Percentiles rank a stretch among this genome's conserved stretches.
phyloP scores from a whole-genome alignment of 2,113 vertebrate genomes.

The Campylorhamphus procurvoides region DNA sequence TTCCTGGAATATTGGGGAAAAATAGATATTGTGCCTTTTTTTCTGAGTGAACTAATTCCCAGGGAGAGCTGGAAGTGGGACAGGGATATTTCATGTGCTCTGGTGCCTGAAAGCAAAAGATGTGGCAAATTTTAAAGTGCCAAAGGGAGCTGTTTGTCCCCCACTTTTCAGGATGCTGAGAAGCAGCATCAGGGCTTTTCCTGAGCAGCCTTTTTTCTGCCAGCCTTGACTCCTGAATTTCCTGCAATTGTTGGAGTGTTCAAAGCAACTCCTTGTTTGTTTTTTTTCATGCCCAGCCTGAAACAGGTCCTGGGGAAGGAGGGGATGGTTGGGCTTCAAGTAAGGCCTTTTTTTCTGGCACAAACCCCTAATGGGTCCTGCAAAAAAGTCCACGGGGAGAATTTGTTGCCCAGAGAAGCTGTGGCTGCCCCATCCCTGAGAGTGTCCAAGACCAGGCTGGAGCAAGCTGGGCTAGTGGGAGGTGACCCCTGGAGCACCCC shows the following conservation, averaged over 20 bases:
- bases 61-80: not conserved
- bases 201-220: not conserved
- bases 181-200: not conserved
- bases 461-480: not conserved
- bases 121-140: rapidly evolving
- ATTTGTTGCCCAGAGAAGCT: not conserved
- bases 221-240: not conserved
- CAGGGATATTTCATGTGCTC: not conserved
- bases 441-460: not conserved
- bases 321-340: not conserved
- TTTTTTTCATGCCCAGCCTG: not conserved
- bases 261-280: not conserved
- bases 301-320: not conserved
- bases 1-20: not conserved
- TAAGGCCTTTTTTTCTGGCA: not conserved
- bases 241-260: constrained; percentile 11
- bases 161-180: not conserved
- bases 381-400: not conserved
- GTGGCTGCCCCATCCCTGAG: rapidly evolving
- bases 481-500: not conserved
- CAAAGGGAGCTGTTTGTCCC: not conserved
- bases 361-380: not conserved
- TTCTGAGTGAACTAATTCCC: not conserved
- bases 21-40: not conserved
- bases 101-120: rapidly evolving